Conservation (phyloP, 2,113 vertebrate species). For the Bostrychus sinensis region DNA sequence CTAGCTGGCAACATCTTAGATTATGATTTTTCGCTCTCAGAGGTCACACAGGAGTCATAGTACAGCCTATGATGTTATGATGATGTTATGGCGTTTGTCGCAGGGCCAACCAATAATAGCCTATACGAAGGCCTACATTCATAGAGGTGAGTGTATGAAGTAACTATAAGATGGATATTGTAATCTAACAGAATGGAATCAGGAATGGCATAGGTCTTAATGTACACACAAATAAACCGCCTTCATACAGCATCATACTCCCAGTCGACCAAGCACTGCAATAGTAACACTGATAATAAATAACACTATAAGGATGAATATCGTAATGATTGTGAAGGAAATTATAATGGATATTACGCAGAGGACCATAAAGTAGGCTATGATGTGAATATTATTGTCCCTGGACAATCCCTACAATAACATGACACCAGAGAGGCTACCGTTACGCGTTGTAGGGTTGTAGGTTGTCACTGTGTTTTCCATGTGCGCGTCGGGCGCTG, state of each 20-base stretch:
- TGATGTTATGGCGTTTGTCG: too few species aligned
- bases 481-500: slow-evolving; percentile 38
- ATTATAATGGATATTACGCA: slow-evolving; percentile 6
- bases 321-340: background rate
- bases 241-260: background rate
- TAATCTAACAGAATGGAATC: slow-evolving; percentile 33
- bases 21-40: background rate
- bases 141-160: too few species aligned
- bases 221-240: too few species aligned
- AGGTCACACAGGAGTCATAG: slow-evolving; percentile 8
- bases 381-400: slow-evolving; percentile 48
- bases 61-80: too few species aligned
- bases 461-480: slow-evolving; percentile 43
- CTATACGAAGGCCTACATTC: too few species aligned
- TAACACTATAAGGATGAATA: too few species aligned
- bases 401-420: slow-evolving; percentile 9
- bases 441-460: slow-evolving; percentile 32
- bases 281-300: background rate
- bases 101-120: too few species aligned
- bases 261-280: background rate
- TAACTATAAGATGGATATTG: background rate
- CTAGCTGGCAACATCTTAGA: background rate
- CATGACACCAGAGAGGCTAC: slow-evolving; percentile 17
- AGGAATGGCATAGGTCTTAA: too few species aligned
- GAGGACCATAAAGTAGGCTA: slow-evolving; percentile 20